A percentile compares a stretch with the other conserved stretches of the same genome.
Evolutionary conservation across 2,888 invertebrate species (phyloP).

Genomic region (Tenodera sinensis): DNA sequence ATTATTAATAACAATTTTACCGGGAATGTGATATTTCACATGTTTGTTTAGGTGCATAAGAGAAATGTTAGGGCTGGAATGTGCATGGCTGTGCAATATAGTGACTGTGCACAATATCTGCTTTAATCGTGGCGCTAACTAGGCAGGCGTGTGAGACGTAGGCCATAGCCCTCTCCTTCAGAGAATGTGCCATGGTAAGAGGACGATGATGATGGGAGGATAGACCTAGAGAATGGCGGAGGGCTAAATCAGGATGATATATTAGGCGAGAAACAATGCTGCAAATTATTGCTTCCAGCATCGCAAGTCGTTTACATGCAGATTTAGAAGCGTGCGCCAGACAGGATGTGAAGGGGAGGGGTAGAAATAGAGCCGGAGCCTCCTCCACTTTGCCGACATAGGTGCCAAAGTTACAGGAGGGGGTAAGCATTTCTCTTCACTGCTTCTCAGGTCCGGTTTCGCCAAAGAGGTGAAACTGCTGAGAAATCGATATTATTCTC

Average conservation of each 20-base stretch:
- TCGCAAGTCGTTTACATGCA: constrained; percentile 5
- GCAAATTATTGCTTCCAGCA: constrained; percentile 19
- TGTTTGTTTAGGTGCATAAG: too few relatives aligned
- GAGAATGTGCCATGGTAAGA: too few relatives aligned
- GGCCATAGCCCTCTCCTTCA: too few relatives aligned
- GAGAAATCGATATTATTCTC: background rate
- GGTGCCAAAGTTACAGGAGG: background rate
- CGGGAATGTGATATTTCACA: too few relatives aligned
- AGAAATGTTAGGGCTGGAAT: too few relatives aligned
- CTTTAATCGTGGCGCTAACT: too few relatives aligned
- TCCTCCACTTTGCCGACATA: background rate
- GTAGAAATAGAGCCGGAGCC: background rate
- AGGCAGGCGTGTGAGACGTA: too few relatives aligned
- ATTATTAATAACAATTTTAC: too few relatives aligned
- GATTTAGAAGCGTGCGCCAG: constrained; percentile 6
- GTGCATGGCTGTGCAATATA: too few relatives aligned
- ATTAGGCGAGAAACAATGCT: constrained; percentile 21
- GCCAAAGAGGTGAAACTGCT: background rate
- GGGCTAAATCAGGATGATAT: constrained; percentile 12
- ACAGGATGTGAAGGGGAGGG: background rate
- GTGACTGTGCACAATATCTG: too few relatives aligned
- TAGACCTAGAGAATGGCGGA: background rate
- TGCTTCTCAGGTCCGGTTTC: background rate
- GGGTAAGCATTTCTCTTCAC: too few relatives aligned
- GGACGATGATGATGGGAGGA: background rate